These are phyloP conservation scores for Littorina saxatilis DNA, from an alignment of 1,140 invertebrate genomes.

Conservation along the genomic window DNA sequence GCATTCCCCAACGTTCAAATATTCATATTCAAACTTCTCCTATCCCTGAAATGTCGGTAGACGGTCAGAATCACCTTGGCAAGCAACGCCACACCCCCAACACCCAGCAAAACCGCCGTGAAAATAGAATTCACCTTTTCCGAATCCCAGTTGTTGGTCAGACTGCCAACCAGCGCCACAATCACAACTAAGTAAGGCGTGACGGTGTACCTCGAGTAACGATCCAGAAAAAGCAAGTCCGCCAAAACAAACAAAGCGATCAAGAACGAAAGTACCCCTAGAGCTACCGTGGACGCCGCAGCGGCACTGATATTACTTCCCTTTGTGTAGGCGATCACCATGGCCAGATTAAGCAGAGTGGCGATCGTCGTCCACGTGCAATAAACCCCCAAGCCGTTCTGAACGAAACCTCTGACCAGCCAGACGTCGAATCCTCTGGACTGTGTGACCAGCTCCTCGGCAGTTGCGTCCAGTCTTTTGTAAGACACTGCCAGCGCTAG, in stretches of 20 bases:
- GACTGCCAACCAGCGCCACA: constrained; percentile 60
- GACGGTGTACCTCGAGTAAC: constrained; percentile 64
- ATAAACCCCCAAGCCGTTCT: constrained; percentile 71
- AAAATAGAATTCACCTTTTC: constrained; percentile 59
- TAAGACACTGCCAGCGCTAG: not conserved
- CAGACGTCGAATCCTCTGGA: constrained; percentile 56
- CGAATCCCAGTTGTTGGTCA: constrained; percentile 56
- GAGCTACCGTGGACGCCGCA: constrained; percentile 50
- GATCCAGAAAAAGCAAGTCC: constrained; percentile 62
- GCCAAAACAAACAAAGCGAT: constrained; percentile 54
- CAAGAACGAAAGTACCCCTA: constrained; percentile 48
- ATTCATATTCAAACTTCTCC: not conserved
- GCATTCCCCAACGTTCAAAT: too few relatives aligned
- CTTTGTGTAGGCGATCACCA: constrained; percentile 53
- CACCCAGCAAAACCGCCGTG: constrained; percentile 55
- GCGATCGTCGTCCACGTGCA: constrained; percentile 69
- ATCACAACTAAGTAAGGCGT: constrained; percentile 66
- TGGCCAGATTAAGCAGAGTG: constrained; percentile 63
- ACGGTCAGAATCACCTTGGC: constrained; percentile 54
- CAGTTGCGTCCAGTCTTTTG: constrained; percentile 37
- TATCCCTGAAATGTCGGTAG: constrained; percentile 44
- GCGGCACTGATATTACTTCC: constrained; percentile 32
- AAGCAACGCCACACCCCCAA: constrained; percentile 36
- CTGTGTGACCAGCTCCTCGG: constrained; percentile 40
- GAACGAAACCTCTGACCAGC: constrained; percentile 67